phyloP scores from a whole-genome alignment of 2,888 invertebrate genomes.

The Anarsia innoxiella region DNA sequence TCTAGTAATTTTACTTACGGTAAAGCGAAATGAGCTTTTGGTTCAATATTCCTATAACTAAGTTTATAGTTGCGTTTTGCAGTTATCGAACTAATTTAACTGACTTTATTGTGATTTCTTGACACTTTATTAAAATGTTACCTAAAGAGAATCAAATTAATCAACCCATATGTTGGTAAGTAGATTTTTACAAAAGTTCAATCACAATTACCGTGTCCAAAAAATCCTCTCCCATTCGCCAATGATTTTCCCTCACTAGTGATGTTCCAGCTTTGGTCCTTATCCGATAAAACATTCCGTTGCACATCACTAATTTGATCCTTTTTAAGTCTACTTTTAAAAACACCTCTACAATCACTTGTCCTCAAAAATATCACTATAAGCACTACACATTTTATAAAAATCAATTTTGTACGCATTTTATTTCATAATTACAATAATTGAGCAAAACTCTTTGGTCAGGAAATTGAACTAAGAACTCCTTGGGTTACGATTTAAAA shows the following conservation, averaged over 20 bases:
- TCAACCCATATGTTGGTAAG: too few species aligned
- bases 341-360: slow-evolving; percentile 21
- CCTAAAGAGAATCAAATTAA: too few species aligned
- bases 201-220: slow-evolving; percentile 38
- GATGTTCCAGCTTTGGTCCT: background rate
- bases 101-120: too few species aligned
- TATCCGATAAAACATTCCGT: too few species aligned
- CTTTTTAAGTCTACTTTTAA: slow-evolving; percentile 20
- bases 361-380: slow-evolving; percentile 32
- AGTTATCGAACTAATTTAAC: too few species aligned
- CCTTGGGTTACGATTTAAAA: slow-evolving; percentile 5
- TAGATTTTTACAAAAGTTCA: too few species aligned
- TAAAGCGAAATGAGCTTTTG: background rate
- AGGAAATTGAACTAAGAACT: slow-evolving; percentile 12
- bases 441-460: slow-evolving; percentile 35
- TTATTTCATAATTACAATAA: slow-evolving; percentile 52
- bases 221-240: slow-evolving; percentile 51
- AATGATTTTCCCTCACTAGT: slow-evolving; percentile 20
- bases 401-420: slow-evolving; percentile 47
- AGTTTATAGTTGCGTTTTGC: too few species aligned
- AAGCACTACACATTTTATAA: slow-evolving; percentile 35
- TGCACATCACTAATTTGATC: background rate
- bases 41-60: too few species aligned
- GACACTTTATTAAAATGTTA: too few species aligned
- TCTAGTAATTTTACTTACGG: slow-evolving; percentile 1